Conservation (phyloP, 2,888 invertebrate genomes). For the Tetrapedia diversipes region DNA sequence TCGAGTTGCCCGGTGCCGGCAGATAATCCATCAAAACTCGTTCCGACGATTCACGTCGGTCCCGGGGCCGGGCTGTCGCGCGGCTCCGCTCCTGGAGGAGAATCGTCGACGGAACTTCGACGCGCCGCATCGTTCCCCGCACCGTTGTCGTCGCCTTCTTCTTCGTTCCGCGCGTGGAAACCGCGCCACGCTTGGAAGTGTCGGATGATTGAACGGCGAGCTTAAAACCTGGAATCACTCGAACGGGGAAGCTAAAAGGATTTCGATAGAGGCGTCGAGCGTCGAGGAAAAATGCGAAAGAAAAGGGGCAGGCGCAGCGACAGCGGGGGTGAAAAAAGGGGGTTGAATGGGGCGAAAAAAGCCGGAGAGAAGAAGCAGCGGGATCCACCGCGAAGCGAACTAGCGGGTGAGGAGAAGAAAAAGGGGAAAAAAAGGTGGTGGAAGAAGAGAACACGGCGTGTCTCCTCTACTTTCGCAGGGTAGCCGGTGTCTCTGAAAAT, state of each 20-base stretch:
- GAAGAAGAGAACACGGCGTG: constrained; percentile 14
- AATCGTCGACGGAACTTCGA: constrained; percentile 50
- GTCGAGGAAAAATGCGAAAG: constrained; percentile 55
- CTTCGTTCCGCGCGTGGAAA: too few species aligned
- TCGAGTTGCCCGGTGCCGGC: constrained; percentile 44
- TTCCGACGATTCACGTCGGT: constrained; percentile 56
- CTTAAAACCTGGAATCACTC: constrained; percentile 70
- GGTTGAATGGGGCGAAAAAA: not conserved
- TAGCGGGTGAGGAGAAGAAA: constrained; percentile 12
- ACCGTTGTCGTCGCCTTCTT: constrained; percentile 49
- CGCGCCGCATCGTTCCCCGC: constrained; percentile 35
- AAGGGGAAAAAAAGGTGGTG: constrained; percentile 2
- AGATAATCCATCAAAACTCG: constrained; percentile 68
- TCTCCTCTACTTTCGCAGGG: constrained; percentile 37
- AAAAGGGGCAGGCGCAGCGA: constrained; percentile 11
- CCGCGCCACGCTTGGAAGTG: too few species aligned
- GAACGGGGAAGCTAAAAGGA: constrained; percentile 69
- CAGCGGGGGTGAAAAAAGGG: not conserved
- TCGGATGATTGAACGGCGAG: constrained; percentile 67
- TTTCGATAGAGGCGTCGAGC: constrained; percentile 67
- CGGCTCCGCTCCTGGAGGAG: constrained; percentile 22
- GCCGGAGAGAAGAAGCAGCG: constrained; percentile 10
- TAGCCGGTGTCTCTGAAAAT: constrained; percentile 56
- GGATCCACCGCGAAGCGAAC: constrained; percentile 30
- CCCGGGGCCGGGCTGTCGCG: constrained; percentile 32